phyloP scores from a whole-genome alignment of 2,113 vertebrate species.

The Crocuta crocuta region DNA sequence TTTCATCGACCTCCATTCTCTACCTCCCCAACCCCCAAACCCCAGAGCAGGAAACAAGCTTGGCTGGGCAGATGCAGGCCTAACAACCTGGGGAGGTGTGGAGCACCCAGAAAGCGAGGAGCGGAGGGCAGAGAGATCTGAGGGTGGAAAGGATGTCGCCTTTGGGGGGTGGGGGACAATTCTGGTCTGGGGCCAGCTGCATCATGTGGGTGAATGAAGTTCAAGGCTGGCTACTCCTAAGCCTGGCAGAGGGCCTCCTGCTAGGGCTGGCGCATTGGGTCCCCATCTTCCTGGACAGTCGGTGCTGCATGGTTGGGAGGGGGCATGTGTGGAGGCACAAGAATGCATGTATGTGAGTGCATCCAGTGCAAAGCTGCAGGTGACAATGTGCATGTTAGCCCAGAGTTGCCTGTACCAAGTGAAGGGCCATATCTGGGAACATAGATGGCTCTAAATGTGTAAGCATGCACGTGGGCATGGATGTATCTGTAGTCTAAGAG shows the following conservation, averaged over 20 bases:
- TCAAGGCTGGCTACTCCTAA: neutral
- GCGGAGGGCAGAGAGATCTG: neutral
- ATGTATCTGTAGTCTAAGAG: neutral
- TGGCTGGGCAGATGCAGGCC: neutral
- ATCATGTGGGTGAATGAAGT: neutral
- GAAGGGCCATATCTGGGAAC: neutral
- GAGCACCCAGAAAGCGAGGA: neutral
- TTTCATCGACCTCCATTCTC: conserved; percentile 56
- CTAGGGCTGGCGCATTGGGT: neutral
- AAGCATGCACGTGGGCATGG: neutral
- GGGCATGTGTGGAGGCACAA: neutral
- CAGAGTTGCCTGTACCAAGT: neutral
- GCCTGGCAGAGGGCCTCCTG: neutral
- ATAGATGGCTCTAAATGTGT: neutral
- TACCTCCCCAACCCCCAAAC: neutral
- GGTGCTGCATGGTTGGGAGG: neutral
- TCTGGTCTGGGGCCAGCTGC: neutral
- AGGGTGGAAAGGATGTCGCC: neutral
- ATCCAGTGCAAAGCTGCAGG: neutral
- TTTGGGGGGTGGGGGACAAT: neutral
- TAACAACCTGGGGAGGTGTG: neutral
- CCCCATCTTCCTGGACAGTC: neutral
- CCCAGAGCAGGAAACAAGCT: conserved; percentile 21
- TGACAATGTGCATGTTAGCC: neutral
- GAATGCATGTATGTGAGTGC: neutral